Percentiles rank a stretch among this genome's conserved stretches.
Evolutionary conservation across 2,113 vertebrate genomes (phyloP).

Genomic region (Parotia lawesii): DNA sequence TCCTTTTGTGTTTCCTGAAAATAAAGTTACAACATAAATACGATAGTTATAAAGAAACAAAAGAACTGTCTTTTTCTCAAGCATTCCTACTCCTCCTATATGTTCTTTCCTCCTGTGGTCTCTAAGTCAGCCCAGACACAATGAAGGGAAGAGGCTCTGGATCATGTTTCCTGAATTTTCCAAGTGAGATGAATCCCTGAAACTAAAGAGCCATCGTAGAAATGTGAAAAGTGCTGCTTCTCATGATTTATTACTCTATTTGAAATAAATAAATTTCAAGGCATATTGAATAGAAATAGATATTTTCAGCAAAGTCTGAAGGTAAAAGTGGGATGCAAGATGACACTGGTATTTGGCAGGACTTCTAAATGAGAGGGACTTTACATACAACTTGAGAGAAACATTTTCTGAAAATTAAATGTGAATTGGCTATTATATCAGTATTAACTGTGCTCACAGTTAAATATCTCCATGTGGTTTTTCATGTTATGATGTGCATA

Average conservation of each 20-base stretch:
- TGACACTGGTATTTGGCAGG: background rate
- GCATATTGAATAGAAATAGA: background rate
- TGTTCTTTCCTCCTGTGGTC: background rate
- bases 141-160: background rate
- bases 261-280: background rate
- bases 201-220: background rate
- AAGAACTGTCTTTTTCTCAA: background rate
- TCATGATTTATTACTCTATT: background rate
- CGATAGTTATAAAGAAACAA: background rate
- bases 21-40: background rate
- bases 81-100: background rate
- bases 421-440: background rate
- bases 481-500: background rate
- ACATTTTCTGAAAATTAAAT: background rate
- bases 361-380: background rate
- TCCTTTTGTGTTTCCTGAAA: conserved; percentile 83
- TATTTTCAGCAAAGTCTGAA: background rate
- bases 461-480: background rate
- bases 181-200: background rate
- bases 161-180: background rate
- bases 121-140: background rate
- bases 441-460: background rate
- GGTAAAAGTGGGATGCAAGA: background rate
- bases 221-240: background rate
- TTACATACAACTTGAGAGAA: background rate